Evolutionary conservation across 92 coral and sea anemone species (phyloP), one percentile per base, ranked within the genome.

Genomic region (Zoanthus sansibaricus): DNA sequence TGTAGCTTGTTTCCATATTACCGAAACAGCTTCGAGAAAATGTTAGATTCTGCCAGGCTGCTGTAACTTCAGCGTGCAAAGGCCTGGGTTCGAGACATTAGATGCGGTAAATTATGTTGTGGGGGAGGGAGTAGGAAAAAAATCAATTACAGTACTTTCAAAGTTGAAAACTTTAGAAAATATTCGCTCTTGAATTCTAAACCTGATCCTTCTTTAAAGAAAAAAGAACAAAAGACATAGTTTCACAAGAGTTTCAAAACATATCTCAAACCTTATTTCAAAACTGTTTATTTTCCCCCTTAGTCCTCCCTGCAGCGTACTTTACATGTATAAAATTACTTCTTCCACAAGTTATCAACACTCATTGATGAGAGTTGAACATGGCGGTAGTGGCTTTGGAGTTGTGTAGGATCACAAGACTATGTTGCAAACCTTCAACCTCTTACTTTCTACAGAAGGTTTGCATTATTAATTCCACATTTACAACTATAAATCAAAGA

Each of bases 1-100:
- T 89, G 31, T 66, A 68, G 14, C 75, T 15, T 16, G 18, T 70
- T 37, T 89, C 89, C 89, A 89, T 89, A 37, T 77, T 59, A 11
- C 20, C 12, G 12, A 14, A 13, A 59, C 17, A 59, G 18, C 55
- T 7, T 5, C 55, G 55, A 49, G 1, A 11, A 67, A 67, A 67
- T 67, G 31, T 16, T 67, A 31, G 74, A 8, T 69, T 69, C 30
- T 18, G 74, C 74, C 46, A 69, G 74, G 74, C 74, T 45, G 5
- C 10, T 0, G 10, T 9, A 32, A 42, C 46, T 11, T 30, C 13
- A 42, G 14, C 13, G 14, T 15, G 14, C 12, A 25, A 69, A 69
- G 30, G 46, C 74, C 46, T 69, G 74, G 74, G 42, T 45, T 69
- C 31, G 20, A 67, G 12, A 0, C 55, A 49, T 49, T 49, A 49